Base-by-base conservation (phyloP, 2,113 vertebrate genomes). In the Heterotis niloticus region DNA sequence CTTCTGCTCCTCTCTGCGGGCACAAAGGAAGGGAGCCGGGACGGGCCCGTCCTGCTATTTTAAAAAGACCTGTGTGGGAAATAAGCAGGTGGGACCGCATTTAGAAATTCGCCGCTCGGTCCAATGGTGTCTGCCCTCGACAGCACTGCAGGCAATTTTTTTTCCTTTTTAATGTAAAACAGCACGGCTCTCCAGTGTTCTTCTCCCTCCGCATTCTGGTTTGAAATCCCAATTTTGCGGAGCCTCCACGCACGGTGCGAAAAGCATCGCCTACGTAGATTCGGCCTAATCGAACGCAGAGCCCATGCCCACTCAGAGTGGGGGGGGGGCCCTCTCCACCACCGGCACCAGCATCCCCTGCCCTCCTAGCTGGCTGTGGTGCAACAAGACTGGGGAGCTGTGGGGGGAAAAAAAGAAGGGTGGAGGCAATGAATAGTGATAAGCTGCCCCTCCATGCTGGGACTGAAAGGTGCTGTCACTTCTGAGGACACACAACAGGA, bases 1-100 rank as follows among this genome's bases (percentile, higher is more conserved):
- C 16, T 70, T 44, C 14, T 44, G 23, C 68, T 78, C 57, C 14
- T 76, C 29, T 76, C 18, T 57, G 59, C 29, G 9, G 23, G 67
- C 26, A 57, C 17, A 23, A 28, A 18, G 28, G 56, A 24, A 51
- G 59, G 17, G 11, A 51, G 77, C 18, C 26, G 29, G 66, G 66
- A 71, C 77, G 70, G 56, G 66, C n/a, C 67, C 18, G 54, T 64
- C 57, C 77, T 78, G 66, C 28, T 60, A 66, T 66, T 78, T 78
- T 59, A 60, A 70, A 78, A 70, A 78, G 57, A 52, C 54, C 44
- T 78, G 76, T 62, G 67, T 78, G 77, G 67, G 77, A 60, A 44
- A 71, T 26, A 59, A 66, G n/a, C 77, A 78, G 77, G 56, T 78
- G 34, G 67, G 20, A 71, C 54, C 54, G 66, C 65, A 78, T 62